Evolutionary conservation across 2,888 invertebrate species (phyloP), one percentile per base, ranked within the genome.

Genomic region (Epistrophella euchroma): DNA sequence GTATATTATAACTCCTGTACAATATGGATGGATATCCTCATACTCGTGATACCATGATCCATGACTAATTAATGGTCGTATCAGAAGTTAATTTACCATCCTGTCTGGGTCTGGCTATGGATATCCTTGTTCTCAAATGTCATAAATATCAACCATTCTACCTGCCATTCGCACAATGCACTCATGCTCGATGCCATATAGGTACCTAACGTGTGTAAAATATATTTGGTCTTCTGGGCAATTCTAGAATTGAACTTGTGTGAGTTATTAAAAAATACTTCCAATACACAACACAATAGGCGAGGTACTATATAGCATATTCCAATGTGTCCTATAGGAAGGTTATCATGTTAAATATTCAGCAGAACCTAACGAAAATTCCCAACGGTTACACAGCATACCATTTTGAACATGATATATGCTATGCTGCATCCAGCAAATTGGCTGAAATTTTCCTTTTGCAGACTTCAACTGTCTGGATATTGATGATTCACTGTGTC

Each of bases 191-290:
- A 25, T 4, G 22, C 50, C 22, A 4, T 28, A n/a, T n/a, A n/a
- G n/a, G n/a, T n/a, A n/a, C n/a, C n/a, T n/a, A n/a, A n/a, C n/a
- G 32, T n/a, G 55, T 32, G 55, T n/a, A 32, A 55, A 55, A 55
- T 55, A 32, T 17, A 56, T 35, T 56, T 28, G 17, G 32, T 6
- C 60, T 60, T 40, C 60, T 60, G 60, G 56, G 56, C 15, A 40
- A 22, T 60, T 15, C 40, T 60, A 37, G 37, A 60, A 37, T 40
- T 37, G 37, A 37, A 60, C 15, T 60, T 22, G 60, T 60, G 15
- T 60, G 60, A 60, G 37, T 37, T 60, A 60, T 60, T 60, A 60
- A 58, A 60, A 60, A 32, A 32, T 37, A 58, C 40, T 60, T 60
- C 37, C 32, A 56, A 35, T 55, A 17, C 32, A 32, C 32, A 28